Percentiles rank a stretch among this genome's conserved stretches.
Conservation (phyloP, 2,888 invertebrate species). For the Sesia bembeciformis region DNA sequence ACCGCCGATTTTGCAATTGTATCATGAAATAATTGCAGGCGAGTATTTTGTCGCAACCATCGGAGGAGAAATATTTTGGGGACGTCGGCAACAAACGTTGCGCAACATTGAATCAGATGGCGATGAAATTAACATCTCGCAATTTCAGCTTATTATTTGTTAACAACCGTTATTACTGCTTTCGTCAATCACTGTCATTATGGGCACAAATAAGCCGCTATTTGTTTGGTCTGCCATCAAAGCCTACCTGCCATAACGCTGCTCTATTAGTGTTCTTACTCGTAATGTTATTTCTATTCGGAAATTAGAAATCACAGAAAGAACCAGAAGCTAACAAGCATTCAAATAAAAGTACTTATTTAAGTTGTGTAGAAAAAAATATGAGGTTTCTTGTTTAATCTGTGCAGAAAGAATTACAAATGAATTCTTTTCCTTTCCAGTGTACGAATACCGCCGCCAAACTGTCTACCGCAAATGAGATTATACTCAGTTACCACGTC, state of each 20-base stretch:
- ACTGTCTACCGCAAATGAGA: slow-evolving; percentile 73
- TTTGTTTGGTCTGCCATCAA: slow-evolving; percentile 34
- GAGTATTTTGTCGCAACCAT: slow-evolving; percentile 32
- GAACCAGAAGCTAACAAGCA: no score
- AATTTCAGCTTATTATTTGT: slow-evolving; percentile 52
- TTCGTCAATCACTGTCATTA: slow-evolving; percentile 51
- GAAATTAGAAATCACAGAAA: no score
- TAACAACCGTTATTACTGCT: slow-evolving; percentile 54
- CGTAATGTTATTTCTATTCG: no score
- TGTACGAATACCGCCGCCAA: slow-evolving; percentile 62
- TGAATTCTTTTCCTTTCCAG: slow-evolving; percentile 36
- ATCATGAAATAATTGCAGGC: slow-evolving; percentile 48
- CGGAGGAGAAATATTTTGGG: slow-evolving; percentile 39
- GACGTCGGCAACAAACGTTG: slow-evolving; percentile 39
- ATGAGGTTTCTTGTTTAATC: no score
- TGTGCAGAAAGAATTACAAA: no score
- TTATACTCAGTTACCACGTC: slow-evolving; percentile 63
- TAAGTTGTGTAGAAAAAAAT: no score
- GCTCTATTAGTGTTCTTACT: no score
- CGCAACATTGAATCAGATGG: slow-evolving; percentile 38
- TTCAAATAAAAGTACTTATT: no score
- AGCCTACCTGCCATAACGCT: slow-evolving; percentile 10
- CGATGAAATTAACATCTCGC: slow-evolving; percentile 50
- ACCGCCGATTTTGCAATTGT: slow-evolving; percentile 37
- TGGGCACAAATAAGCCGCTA: slow-evolving; percentile 28